These are phyloP conservation scores for Mus spretus DNA, from an alignment of 2,797 vertebrate genomes.

Conservation along the genomic window DNA sequence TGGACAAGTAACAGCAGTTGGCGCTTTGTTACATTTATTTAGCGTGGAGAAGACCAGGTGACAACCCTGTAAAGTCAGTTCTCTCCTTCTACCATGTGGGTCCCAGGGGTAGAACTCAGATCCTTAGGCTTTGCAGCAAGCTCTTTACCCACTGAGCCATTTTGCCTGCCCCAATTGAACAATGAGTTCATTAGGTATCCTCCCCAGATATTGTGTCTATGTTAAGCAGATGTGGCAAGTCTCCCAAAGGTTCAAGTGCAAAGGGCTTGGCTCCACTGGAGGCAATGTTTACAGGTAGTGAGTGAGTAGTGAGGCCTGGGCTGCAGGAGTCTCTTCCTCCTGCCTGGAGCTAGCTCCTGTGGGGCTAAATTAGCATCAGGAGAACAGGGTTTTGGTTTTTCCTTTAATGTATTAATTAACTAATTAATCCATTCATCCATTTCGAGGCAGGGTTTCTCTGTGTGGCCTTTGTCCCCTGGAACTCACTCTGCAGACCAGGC, in stretches of 20 bases:
- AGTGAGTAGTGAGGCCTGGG: background rate
- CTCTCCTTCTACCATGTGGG: background rate
- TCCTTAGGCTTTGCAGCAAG: background rate
- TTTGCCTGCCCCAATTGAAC: background rate
- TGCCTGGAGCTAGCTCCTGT: background rate
- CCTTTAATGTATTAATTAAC: background rate
- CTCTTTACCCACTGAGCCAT: background rate
- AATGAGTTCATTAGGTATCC: background rate
- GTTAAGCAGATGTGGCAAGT: background rate
- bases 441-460: background rate
- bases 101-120: background rate
- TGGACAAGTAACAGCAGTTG: background rate
- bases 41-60: too few species aligned
- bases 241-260: background rate
- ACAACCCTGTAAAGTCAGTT: background rate
- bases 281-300: background rate
- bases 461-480: background rate
- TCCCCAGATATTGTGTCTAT: background rate
- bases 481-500: background rate
- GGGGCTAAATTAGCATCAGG: too few species aligned
- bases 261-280: too few species aligned
- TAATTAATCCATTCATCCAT: background rate
- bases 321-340: background rate
- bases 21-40: too few species aligned
- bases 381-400: background rate